Base-by-base conservation (phyloP, 2,113 vertebrate species). In the Romanogobio albipinnatus region DNA sequence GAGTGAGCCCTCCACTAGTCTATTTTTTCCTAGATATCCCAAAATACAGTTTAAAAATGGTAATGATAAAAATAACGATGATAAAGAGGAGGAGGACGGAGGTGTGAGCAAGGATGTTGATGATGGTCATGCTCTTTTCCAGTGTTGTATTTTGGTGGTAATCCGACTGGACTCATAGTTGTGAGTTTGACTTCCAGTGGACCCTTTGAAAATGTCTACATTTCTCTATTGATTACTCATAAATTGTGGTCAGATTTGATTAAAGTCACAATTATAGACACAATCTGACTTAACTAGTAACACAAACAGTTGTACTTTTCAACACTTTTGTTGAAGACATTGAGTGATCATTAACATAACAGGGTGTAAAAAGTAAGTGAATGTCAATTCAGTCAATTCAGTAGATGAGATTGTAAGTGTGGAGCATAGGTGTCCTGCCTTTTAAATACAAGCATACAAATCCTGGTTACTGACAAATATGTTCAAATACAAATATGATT, bases 31-130 rank as follows among this genome's bases (percentile, higher is more conserved):
- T 75, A 24, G 43, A n/a, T 26, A 19, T 58, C 39, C 24, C 11
- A 39, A 66, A 39, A 53, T 11, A 51, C 19, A 24, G 58, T 26
- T 29, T 39, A 43, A 70, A 71, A 71, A 45, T 74, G 22, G n/a
- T 45, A 76, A 76, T 51, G 45, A 66, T 84, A 9, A 78, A 53
- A 62, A 58, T 24, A 43, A 83, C 1, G 3, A 71, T 39, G 66
- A 62, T 2, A 10, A 62, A 2, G 59, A 26, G 9, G 24, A 62
- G 11, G n/a, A 58, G 5, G 24, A 14, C 0, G 59, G 6, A 62
- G 0, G 24, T 24, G 10, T 62, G 59, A 62, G n/a, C 3, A 3
- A 59, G 4, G 9, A 24, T 59, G 56, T 59, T 61, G 58, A 61
- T 61, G 22, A 61, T 61, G 58, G 9, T 4, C 58, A 24, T 61